Conservation (phyloP, 2,888 invertebrate species). For the Cosmia trapezina region DNA sequence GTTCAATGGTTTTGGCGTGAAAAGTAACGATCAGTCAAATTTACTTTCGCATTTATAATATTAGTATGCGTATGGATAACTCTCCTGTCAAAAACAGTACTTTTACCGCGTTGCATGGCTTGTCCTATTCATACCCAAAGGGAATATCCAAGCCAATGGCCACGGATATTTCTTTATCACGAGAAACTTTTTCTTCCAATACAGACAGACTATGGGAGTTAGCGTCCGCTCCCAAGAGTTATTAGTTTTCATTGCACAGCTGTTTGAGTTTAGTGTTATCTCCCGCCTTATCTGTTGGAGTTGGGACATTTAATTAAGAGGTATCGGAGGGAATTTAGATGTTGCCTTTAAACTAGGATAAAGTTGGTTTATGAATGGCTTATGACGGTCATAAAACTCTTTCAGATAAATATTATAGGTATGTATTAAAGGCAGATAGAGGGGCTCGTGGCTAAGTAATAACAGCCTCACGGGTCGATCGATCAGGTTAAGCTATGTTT, state of each 20-base stretch:
- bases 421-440: no score
- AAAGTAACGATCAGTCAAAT: no score
- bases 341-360: neutral
- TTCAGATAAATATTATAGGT: no score
- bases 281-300: conserved; percentile 26
- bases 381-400: no score
- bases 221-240: conserved; percentile 40
- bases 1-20: no score
- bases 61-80: no score
- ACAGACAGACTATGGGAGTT: conserved; percentile 44
- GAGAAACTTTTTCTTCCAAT: conserved; percentile 61
- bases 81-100: no score
- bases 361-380: no score
- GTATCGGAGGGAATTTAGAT: conserved; percentile 26
- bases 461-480: no score
- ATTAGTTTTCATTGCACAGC: conserved; percentile 53
- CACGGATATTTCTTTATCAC: conserved; percentile 56
- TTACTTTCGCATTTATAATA: no score
- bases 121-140: conserved; percentile 23
- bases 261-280: conserved; percentile 52
- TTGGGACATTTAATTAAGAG: conserved; percentile 29
- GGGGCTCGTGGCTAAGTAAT: no score
- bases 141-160: conserved; percentile 18
- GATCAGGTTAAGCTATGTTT: no score
- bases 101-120: neutral